Evolutionary conservation across 2,797 vertebrate species (phyloP).

Genomic region (Pangasius djambal): DNA sequence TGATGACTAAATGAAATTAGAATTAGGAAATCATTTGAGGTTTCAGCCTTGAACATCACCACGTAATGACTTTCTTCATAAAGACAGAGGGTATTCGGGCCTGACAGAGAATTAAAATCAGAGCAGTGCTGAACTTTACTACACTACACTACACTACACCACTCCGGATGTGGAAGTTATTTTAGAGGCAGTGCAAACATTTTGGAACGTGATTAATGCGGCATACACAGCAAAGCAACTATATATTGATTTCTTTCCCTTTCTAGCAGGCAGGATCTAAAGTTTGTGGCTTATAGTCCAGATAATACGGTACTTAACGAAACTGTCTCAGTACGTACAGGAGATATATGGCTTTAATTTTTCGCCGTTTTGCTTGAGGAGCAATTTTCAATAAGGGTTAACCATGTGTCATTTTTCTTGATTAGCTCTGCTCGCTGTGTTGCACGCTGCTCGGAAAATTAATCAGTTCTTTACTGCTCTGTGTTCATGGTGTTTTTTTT

Average conservation of each 20-base stretch:
- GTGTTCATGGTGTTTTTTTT: constrained; percentile 28
- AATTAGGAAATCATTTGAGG: not conserved
- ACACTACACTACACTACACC: not conserved
- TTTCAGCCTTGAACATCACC: not conserved
- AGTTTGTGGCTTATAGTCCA: constrained; percentile 11
- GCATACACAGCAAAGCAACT: not conserved
- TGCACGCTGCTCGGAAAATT: constrained; percentile 33
- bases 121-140: not conserved
- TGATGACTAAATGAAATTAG: not conserved
- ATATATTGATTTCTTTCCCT: not conserved
- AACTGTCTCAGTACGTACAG: constrained; percentile 29
- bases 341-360: constrained; percentile 61
- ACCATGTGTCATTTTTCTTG: constrained; percentile 56
- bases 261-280: not conserved
- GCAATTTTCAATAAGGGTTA: constrained; percentile 51
- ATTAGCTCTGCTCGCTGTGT: constrained; percentile 44
- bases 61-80: not conserved
- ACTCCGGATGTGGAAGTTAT: not conserved
- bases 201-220: not conserved
- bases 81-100: not conserved
- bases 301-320: not conserved
- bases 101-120: not conserved
- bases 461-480: constrained; percentile 47
- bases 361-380: constrained; percentile 46
- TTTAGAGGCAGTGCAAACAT: not conserved